Conservation (phyloP, 2,113 vertebrate genomes). For the Macquaria ambigua region DNA sequence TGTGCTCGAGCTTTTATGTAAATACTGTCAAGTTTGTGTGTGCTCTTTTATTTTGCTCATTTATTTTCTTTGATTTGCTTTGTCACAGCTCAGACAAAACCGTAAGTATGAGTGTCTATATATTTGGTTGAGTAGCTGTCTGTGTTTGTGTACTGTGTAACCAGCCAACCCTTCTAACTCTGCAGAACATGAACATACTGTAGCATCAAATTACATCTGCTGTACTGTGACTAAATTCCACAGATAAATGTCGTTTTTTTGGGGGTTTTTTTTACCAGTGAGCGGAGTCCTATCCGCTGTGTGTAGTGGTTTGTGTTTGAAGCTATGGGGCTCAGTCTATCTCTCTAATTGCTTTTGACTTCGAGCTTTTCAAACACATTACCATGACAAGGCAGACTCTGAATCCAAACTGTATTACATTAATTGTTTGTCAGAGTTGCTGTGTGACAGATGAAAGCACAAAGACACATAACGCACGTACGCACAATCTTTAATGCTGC, state of each 20-base stretch:
- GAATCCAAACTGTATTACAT: conserved; percentile 63
- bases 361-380: conserved; percentile 67
- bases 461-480: conserved; percentile 15
- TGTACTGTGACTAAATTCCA: conserved; percentile 48
- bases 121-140: conserved; percentile 11
- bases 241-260: conserved; percentile 36
- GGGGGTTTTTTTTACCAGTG: neutral
- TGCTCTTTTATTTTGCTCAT: conserved; percentile 18
- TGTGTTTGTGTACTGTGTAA: conserved; percentile 9
- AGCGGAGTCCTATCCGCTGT: conserved; percentile 23
- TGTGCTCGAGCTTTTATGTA: conserved; percentile 15
- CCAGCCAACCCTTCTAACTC: neutral
- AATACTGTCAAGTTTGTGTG: neutral
- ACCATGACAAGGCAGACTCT: conserved; percentile 59
- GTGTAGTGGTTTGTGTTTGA: conserved; percentile 60
- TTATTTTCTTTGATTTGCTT: conserved; percentile 25
- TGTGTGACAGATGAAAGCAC: conserved; percentile 64
- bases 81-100: neutral
- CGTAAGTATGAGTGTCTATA: neutral
- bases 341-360: conserved; percentile 74
- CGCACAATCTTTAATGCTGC: conserved; percentile 37
- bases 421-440: conserved; percentile 65
- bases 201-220: conserved; percentile 43
- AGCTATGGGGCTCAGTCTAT: conserved; percentile 55
- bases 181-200: conserved; percentile 31